These are phyloP conservation scores for Thunnus maccoyii DNA, from an alignment of 2,113 vertebrate genomes.

Conservation along the genomic window DNA sequence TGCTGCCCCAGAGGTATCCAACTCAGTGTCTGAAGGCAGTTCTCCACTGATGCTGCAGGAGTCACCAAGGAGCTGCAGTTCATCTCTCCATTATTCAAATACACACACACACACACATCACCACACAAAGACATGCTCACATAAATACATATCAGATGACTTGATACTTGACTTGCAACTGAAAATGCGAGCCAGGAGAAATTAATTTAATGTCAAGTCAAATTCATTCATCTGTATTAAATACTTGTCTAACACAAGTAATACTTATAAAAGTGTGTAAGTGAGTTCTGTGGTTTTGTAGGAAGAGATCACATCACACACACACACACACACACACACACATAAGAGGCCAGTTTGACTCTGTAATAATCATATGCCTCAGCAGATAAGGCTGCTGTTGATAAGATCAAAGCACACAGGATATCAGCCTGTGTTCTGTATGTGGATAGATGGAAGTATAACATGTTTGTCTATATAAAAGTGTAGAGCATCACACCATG, in stretches of 20 bases:
- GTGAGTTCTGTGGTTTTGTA: neutral
- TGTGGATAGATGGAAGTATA: neutral
- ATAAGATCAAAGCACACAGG: neutral
- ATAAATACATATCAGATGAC: neutral
- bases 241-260: conserved; percentile 8
- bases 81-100: neutral
- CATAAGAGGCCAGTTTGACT: neutral
- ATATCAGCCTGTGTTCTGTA: neutral
- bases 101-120: neutral
- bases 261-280: conserved; percentile 4
- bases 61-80: conserved; percentile 2
- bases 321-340: neutral
- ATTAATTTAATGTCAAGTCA: conserved; percentile 16
- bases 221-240: conserved; percentile 21
- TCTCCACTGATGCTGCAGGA: conserved; percentile 16
- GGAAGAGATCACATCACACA: neutral
- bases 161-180: neutral
- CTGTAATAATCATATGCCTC: neutral
- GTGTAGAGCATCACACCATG: neutral
- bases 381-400: conserved; percentile 12
- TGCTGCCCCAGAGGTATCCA: too few relatives aligned
- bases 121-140: neutral
- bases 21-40: neutral
- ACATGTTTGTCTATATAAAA: neutral
- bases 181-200: neutral